Base-by-base conservation (phyloP, 2,797 vertebrate genomes). In the Gymnothorax reevesii region DNA sequence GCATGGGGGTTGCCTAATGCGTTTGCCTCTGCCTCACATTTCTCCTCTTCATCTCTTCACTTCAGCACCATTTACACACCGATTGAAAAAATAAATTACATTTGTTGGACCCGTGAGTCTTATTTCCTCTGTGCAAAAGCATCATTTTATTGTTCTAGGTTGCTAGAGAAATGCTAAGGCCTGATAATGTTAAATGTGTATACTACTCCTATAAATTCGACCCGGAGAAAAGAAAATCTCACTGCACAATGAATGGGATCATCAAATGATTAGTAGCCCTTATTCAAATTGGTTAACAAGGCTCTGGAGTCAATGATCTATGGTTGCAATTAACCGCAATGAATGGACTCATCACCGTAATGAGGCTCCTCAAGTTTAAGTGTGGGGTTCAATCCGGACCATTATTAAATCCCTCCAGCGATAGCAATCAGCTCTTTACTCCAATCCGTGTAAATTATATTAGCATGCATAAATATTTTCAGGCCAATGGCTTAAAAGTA, bases 201-300 rank as follows among this genome's bases (percentile, higher is more conserved):
- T 77, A 52, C 1, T 49, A 80, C 10, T 54, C 9, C 8, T 9
- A 54, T 52, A 20, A 54, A 80, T 54, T 54, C 2, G 52, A 20
- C 17, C 8, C 10, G 2, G 77, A 7, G 20, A 80, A 52, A 52
- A 80, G 20, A 77, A 54, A 54, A n/a, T 55, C 49, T n/a, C 6
- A 77, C 20, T 17, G 1, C 77, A 80, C 17, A 55, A 80, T 55
- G 52, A 80, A 80, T 54, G 73, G 73, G 73, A 49, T 49, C 73
- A 12, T 80, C 49, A 42, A 49, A 49, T 49, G 13, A 77, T 77
- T 77, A 17, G 73, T 33, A 49, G 42, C 73, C 73, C 27, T 77
- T 17, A 77, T 77, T 77, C 2, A 80, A 54, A 80, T 80, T n/a
- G 52, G 15, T 80, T 80, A 80, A 22, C 77, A 80, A 55, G 52